phyloP scores from a whole-genome alignment of 2,797 vertebrate species.

The Melanotaenia parkinsoni region DNA sequence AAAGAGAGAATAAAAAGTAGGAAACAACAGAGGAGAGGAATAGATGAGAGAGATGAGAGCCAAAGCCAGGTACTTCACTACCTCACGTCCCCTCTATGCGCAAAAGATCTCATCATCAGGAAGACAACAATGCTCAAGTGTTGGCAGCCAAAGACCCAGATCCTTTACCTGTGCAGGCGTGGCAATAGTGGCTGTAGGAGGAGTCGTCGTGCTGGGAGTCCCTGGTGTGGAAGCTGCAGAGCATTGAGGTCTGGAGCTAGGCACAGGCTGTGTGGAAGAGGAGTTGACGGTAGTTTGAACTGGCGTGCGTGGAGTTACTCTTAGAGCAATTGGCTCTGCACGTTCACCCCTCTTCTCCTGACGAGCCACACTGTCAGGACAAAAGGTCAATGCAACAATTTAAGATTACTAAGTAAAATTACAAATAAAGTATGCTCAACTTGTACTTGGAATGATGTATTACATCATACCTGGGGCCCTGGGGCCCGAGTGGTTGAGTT shows the following conservation, averaged over 20 bases:
- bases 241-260: constrained; percentile 74
- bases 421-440: not conserved
- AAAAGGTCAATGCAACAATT: not conserved
- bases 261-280: constrained; percentile 66
- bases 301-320: constrained; percentile 65
- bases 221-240: constrained; percentile 58
- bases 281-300: constrained; percentile 48
- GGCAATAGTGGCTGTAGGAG: constrained; percentile 55
- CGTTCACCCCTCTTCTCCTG: constrained; percentile 81
- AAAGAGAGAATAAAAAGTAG: constrained; percentile 15
- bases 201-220: constrained; percentile 60
- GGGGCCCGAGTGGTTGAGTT: constrained; percentile 71
- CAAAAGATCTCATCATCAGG: constrained; percentile 62
- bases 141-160: not conserved
- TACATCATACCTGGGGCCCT: constrained; percentile 67
- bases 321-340: constrained; percentile 66
- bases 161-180: constrained; percentile 70
- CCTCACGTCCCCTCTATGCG: constrained; percentile 67
- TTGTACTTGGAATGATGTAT: not conserved
- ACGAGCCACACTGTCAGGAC: constrained; percentile 51
- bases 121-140: not conserved
- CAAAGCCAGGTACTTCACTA: constrained; percentile 57
- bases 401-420: not conserved
- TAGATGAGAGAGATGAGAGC: constrained; percentile 31
- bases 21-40: constrained; percentile 1